Conservation (phyloP, 2,113 vertebrate genomes). For the Myiopsitta monachus region DNA sequence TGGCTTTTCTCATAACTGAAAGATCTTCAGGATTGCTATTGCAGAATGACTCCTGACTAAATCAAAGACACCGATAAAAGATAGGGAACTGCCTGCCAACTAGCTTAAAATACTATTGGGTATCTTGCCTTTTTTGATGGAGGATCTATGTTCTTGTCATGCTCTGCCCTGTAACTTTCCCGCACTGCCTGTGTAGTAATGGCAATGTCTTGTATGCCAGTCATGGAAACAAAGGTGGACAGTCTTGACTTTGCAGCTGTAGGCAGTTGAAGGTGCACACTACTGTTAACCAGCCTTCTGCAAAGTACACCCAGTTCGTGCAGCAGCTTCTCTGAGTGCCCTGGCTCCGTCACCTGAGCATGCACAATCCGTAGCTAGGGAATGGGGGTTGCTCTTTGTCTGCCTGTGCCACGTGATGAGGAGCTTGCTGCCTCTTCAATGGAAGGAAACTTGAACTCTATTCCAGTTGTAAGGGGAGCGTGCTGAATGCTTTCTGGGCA, state of each 20-base stretch:
- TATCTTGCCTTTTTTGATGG: neutral
- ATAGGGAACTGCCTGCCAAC: neutral
- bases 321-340: neutral
- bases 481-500: neutral
- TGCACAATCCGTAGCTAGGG: neutral
- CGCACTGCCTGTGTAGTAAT: neutral
- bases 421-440: neutral
- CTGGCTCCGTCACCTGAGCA: neutral
- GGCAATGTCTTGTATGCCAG: neutral
- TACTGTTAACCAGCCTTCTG: neutral
- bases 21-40: neutral
- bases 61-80: neutral
- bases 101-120: neutral
- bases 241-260: neutral
- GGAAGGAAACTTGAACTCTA: neutral
- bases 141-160: neutral
- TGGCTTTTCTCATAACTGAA: neutral
- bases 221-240: neutral
- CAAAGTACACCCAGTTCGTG: neutral
- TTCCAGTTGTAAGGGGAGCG: neutral
- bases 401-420: neutral
- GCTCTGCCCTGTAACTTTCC: neutral
- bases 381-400: neutral
- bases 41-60: neutral
- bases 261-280: neutral